Base-by-base conservation (phyloP, 2,797 vertebrate species). In the Poliocrania exsul region DNA sequence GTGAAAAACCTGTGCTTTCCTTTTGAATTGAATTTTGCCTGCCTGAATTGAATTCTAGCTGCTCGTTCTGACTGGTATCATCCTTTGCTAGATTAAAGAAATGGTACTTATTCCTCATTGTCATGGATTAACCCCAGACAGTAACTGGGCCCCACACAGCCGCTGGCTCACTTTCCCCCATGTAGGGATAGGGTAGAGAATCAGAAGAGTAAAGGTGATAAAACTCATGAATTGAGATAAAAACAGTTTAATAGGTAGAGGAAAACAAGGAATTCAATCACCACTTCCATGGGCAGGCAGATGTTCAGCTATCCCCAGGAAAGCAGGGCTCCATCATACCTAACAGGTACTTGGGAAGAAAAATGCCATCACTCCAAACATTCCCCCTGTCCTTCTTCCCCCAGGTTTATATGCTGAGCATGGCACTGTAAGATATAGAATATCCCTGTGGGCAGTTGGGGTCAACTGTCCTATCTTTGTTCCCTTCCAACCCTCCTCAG, bases 141-240 rank as follows among this genome's bases (percentile, higher is more conserved):
- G 50, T 50, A 57, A 20, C 44, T 37, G 10, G 16, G 33, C 19
- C 16, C 26, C 13, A 14, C 11, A 8, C 8, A 47, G 25, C 8
- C 21, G 13, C 21, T 58, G 0, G 0, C 44, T 75, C 44, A 42
- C 15, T 75, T 70, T 7, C 3, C 6, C 9, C 5, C 4, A 1
- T 5, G 11, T 4, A 18, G 33, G 26, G 23, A 21, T 42, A 16
- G 13, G 3, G 18, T 16, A 21, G 50, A 57, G 29, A 64, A 46
- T 40, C 13, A 62, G 44, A 51, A 5, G 13, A 65, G 21, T 35
- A 35, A 31, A 78, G 53, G 15, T 16, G 29, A 58, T 51, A 40
- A 53, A 75, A 65, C 16, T 42, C 35, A 13, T 1, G 13, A 16
- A 2, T 4, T 49, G 46, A 37, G 38, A 13, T 42, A 33, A 65